Evolutionary conservation across 2,888 invertebrate species (phyloP), one percentile per base, ranked within the genome.

Genomic region (Hypselothyrea guttata): DNA sequence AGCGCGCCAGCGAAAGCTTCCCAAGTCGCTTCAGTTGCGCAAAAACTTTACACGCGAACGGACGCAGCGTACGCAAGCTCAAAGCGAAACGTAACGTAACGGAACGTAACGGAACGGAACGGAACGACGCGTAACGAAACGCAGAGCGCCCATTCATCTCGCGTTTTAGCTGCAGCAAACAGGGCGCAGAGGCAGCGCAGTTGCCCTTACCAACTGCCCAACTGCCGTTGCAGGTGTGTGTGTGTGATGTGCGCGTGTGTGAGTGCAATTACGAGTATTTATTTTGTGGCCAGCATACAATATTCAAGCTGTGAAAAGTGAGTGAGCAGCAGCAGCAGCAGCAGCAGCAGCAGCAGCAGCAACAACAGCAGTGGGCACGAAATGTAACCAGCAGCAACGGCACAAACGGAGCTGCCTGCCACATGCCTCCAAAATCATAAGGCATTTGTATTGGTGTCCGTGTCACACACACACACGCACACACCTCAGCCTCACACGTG

Each of bases 1-100:
- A 47, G 57, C 54, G 47, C 63, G 38, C 48, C 42, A 34, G 34
- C 5, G 15, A 78, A 75, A 84, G 84, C 79, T 76, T n/a, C n/a
- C n/a, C 33, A 35, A 4, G 42, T 45, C 58, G 37, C 48, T 58
- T 71, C 56, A 84, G 82, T 86, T 79, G 77, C 75, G 77, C 72
- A 75, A 71, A 71, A 76, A 76, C 75, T 76, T 75, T 84, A 75
- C 73, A 75, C 66, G 57, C 69, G 68, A 44, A 18, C 13, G 28
- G 15, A n/a, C 28, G 40, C 67, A 55, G 1, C 35, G 34, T 11
- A 13, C 31, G 8, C 34, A 13, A 42, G 35, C 12, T 15, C 11
- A 1, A 34, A 12, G 40, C 13, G 12, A 58, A 62, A 51, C 38
- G 22, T n/a, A 54, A 31, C 40, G 40, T 46, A 15, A 18, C 49